Conservation (phyloP, 2,888 invertebrate species). For the Acanthacorydalis orientalis region DNA sequence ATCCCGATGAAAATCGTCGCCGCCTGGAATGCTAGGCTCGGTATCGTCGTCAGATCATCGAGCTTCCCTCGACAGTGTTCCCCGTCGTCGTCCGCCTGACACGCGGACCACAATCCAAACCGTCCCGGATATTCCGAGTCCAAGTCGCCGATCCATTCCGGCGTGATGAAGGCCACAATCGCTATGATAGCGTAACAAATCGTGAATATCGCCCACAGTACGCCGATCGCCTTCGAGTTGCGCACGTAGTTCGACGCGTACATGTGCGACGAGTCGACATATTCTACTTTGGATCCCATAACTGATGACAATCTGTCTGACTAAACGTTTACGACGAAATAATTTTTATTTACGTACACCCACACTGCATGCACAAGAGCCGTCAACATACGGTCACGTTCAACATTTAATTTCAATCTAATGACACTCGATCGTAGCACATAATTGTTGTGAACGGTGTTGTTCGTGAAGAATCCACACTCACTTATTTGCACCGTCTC, state of each 20-base stretch:
- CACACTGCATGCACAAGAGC: no score
- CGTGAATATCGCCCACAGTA: conserved; percentile 94
- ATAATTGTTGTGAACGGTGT: no score
- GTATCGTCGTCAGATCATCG: conserved; percentile 65
- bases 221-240: conserved; percentile 88
- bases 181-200: conserved; percentile 94
- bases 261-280: conserved; percentile 79
- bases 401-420: no score
- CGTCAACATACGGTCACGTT: no score
- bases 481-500: no score
- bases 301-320: no score
- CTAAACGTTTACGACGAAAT: no score
- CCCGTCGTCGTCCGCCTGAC: conserved; percentile 57
- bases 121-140: conserved; percentile 77
- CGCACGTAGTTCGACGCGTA: conserved; percentile 82
- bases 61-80: conserved; percentile 75
- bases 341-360: no score
- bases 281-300: conserved; percentile 86
- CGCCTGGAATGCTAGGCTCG: conserved; percentile 65
- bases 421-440: no score
- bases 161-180: conserved; percentile 88
- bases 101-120: conserved; percentile 84
- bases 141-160: conserved; percentile 78
- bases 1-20: conserved; percentile 80
- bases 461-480: no score